Evolutionary conservation across 2,888 invertebrate species (phyloP), one percentile per base, ranked within the genome.

Genomic region (Callyntrura guangdongensis): DNA sequence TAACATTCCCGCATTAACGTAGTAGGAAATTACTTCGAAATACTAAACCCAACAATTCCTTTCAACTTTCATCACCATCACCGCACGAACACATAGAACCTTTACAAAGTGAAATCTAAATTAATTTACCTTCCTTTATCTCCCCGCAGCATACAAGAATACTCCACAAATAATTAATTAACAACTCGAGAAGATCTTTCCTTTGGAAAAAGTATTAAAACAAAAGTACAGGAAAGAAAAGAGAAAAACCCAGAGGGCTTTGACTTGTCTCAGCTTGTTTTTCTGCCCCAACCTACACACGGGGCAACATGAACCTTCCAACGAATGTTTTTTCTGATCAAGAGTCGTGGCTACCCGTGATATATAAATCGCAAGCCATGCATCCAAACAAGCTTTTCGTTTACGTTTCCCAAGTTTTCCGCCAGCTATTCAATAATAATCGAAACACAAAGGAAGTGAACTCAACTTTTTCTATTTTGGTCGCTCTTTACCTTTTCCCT

Each of bases 81-180:
- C 45, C 14, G 69, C 45, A 45, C 20, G 2, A 4, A 3, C 72
- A n/a, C 36, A n/a, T 20, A 11, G 3, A 17, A 20, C 47, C 45
- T 8, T 20, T 47, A 47, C 47, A 49, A 77, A 53, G 77, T 77
- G 77, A 77, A 77, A 77, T 25, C 53, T 53, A 77, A 53, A 49
- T 77, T 49, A 74, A 74, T 74, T 74, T 77, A n/a, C 53, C 17
- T 17, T 53, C 53, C 47, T 47, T 49, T 74, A 47, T 74, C 74
- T 49, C 27, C 49, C 14, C 49, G 49, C 53, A 53, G 49, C n/a
- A 77, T 53, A 47, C 1, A 77, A 77, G 77, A n/a, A 53, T 53
- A 25, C 25, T 77, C 25, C 25, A 25, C 77, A 53, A 53, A 77
- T 53, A 77, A 53, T n/a, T 77, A 77, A 77, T 77, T 77, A 77